Percentiles rank a stretch among this genome's conserved stretches.
Evolutionary conservation across 1,140 invertebrate genomes (phyloP).

Genomic region (Eupeodes corollae): DNA sequence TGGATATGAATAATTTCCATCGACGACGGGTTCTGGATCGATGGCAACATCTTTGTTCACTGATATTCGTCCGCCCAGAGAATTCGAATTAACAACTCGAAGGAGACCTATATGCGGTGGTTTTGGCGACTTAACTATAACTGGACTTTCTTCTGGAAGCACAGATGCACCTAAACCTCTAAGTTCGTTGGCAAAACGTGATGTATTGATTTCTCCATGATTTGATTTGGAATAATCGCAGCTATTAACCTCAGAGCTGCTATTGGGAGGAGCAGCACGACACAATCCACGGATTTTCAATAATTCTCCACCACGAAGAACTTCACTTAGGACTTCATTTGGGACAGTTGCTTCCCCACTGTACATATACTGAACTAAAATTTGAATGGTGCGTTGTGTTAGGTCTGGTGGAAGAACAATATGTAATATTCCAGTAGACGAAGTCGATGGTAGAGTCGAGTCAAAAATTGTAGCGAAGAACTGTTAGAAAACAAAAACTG

Average conservation of each 20-base stretch:
- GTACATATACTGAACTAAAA: constrained; percentile 78
- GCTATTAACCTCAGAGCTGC: constrained; percentile 22
- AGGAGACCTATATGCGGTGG: constrained; percentile 15
- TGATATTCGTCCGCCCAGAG: constrained; percentile 20
- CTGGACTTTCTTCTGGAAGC: constrained; percentile 35
- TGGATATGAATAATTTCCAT: too few species aligned
- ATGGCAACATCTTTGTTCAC: constrained; percentile 36
- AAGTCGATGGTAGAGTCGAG: constrained; percentile 28
- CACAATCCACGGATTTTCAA: constrained; percentile 64
- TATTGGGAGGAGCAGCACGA: constrained; percentile 34
- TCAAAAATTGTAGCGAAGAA: constrained; percentile 37
- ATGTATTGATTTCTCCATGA: neutral
- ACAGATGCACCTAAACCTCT: constrained; percentile 32
- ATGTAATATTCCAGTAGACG: constrained; percentile 48
- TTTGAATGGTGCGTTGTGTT: constrained; percentile 62
- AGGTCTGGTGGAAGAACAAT: constrained; percentile 72
- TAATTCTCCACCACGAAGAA: constrained; percentile 66
- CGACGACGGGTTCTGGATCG: constrained; percentile 21
- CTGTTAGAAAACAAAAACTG: constrained; percentile 15
- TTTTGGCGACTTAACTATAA: constrained; percentile 35
- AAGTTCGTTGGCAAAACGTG: constrained; percentile 7
- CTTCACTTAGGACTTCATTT: constrained; percentile 66
- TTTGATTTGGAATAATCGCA: neutral
- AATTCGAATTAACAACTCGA: constrained; percentile 7
- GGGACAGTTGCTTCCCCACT: constrained; percentile 74